Base-by-base conservation (phyloP, 1,140 invertebrate genomes). In the Bradysia coprophila region DNA sequence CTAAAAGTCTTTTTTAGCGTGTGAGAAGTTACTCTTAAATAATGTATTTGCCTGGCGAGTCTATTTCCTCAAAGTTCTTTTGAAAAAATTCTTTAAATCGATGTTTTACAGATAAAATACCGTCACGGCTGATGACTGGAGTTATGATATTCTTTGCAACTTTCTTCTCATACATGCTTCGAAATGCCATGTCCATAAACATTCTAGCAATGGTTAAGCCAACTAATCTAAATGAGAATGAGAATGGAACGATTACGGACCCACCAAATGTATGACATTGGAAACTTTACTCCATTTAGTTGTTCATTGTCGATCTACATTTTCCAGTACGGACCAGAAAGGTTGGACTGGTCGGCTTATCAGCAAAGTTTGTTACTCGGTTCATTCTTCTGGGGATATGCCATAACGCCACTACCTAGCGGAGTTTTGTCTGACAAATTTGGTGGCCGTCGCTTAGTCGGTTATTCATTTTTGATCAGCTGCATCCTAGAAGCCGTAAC, bases 341-440 rank as follows among this genome's bases (percentile, higher is more conserved):
- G n/a, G n/a, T 76, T 64, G 41, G 60, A 69, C 31, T 78, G 75
- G 75, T 62, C 59, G 40, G 58, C 68, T 43, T 56, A 62, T 36
- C 55, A 73, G 40, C 77, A 81, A 64, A 76, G 75, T 0, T 46
- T 73, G 0, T 62, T 82, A 16, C 47, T 81, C 20, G 67, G 72
- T 1, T 67, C 71, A 2, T 81, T 81, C 49, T 81, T 79, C 53
- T 79, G 72, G 63, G 79, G 57, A 3, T 77, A 65, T 46, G 60
- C 69, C 41, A 56, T 69, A 45, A 73, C 56, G 4, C 72, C 51
- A 44, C 53, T 79, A 43, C 70, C 77, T 1, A 76, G 76, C 6
- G 82, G 81, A 2, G 66, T 73, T 3, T 56, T 85, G 21, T 80
- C 83, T 2, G 80, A 86, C 49, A 65, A 69, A 49, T 81, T 76